phyloP scores from a whole-genome alignment of 2,113 vertebrate genomes.

The Chlorocebus sabaeus region DNA sequence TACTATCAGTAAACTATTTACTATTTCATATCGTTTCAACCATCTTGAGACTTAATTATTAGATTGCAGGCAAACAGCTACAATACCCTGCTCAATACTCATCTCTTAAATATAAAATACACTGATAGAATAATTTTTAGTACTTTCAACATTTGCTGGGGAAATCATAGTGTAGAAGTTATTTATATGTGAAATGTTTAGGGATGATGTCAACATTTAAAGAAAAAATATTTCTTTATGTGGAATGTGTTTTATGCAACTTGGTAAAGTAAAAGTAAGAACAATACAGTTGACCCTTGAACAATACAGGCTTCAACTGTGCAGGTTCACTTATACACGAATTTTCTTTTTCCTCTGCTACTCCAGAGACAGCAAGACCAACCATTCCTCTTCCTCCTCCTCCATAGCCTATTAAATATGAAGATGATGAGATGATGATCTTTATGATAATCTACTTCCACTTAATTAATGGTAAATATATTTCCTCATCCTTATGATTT shows the following conservation, averaged over 20 bases:
- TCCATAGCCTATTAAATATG: neutral
- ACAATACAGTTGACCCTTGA: neutral
- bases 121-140: slow-evolving; percentile 35
- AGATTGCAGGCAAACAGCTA: slow-evolving; percentile 18
- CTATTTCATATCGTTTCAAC: slow-evolving; percentile 57
- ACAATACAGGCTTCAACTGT: neutral
- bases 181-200: slow-evolving; percentile 56
- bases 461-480: neutral
- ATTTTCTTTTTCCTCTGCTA: neutral
- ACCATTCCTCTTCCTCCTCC: neutral
- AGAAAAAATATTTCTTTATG: slow-evolving; percentile 27
- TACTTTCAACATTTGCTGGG: slow-evolving; percentile 16
- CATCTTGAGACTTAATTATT: slow-evolving; percentile 54
- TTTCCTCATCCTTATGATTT: neutral
- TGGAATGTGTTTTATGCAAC: neutral
- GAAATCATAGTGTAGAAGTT: slow-evolving; percentile 45
- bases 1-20: slow-evolving; percentile 59
- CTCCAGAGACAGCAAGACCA: neutral
- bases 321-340: neutral
- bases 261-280: slow-evolving; percentile 53
- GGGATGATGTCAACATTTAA: neutral
- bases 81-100: slow-evolving; percentile 37
- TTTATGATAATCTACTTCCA: neutral
- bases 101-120: slow-evolving; percentile 45
- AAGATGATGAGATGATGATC: neutral